phyloP scores from a whole-genome alignment of 2,113 vertebrate genomes.

The Ceyx margarethae region DNA sequence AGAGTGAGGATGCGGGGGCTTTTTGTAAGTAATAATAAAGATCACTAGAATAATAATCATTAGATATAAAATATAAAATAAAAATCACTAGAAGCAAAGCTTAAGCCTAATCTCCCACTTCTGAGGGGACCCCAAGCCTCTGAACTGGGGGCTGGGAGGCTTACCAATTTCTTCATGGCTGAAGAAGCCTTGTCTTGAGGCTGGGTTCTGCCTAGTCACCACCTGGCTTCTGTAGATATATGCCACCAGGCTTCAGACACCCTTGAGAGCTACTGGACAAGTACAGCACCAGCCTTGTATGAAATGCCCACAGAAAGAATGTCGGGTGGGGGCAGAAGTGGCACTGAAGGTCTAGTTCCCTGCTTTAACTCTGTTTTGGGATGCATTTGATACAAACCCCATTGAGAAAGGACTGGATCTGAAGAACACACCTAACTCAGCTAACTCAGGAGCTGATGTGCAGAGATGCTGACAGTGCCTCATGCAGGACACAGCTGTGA shows the following conservation, averaged over 20 bases:
- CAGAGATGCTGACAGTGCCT: neutral
- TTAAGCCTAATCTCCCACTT: neutral
- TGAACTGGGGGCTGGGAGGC: neutral
- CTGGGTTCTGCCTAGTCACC: neutral
- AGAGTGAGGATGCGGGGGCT: neutral
- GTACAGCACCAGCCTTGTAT: neutral
- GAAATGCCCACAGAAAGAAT: neutral
- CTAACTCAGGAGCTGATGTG: neutral
- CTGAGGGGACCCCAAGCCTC: neutral
- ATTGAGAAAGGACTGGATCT: neutral
- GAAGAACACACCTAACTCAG: neutral
- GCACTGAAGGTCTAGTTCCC: neutral
- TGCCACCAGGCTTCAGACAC: neutral
- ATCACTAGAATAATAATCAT: no score
- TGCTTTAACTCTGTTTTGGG: neutral
- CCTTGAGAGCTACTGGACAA: neutral
- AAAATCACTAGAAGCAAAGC: neutral
- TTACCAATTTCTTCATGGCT: neutral
- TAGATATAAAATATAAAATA: no score
- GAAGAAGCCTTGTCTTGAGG: neutral
- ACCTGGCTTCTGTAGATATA: neutral
- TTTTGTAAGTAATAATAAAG: neutral
- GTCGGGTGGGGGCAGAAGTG: no score
- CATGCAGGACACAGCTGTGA: neutral
- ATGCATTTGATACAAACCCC: neutral